A percentile compares a stretch with the other conserved stretches of the same genome.
Conservation (phyloP, 35 echinoderm and acorn worm genomes). For the Ophiothrix spiculata region DNA sequence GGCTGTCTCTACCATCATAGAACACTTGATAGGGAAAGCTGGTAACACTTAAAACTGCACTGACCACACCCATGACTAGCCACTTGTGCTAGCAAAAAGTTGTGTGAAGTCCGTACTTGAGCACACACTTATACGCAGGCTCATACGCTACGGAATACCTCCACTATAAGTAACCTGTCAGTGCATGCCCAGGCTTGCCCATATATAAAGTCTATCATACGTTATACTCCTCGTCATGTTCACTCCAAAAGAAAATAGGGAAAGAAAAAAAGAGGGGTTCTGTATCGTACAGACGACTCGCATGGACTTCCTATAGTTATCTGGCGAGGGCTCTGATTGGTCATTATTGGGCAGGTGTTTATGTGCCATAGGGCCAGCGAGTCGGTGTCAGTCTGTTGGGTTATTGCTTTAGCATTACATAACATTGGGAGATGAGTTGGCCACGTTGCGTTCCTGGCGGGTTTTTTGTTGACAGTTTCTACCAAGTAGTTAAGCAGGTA, state of each 20-base stretch:
- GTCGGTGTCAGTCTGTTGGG: background rate
- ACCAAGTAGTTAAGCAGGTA: background rate
- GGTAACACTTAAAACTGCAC: background rate
- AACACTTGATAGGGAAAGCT: background rate
- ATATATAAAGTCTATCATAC: conserved; percentile 9
- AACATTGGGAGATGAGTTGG: background rate
- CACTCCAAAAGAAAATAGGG: background rate
- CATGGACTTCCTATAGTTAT: conserved; percentile 1
- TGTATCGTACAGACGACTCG: background rate
- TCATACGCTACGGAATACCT: conserved; percentile 11
- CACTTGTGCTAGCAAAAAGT: background rate
- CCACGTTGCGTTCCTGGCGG: background rate
- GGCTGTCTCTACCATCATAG: background rate
- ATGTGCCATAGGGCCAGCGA: background rate
- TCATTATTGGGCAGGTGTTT: conserved; percentile 12
- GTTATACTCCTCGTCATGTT: background rate
- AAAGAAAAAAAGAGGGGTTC: background rate
- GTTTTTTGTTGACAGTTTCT: background rate
- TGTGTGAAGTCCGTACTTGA: conserved; percentile 4
- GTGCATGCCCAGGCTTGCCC: conserved; percentile 1
- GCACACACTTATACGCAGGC: background rate
- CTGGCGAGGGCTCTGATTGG: background rate
- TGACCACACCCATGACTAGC: conserved; percentile 10
- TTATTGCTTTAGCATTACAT: background rate
- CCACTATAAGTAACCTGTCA: background rate